Percentiles rank a stretch among this genome's conserved stretches.
Evolutionary conservation across 2,113 vertebrate genomes (phyloP).

Genomic region (Lophotis ruficrista): DNA sequence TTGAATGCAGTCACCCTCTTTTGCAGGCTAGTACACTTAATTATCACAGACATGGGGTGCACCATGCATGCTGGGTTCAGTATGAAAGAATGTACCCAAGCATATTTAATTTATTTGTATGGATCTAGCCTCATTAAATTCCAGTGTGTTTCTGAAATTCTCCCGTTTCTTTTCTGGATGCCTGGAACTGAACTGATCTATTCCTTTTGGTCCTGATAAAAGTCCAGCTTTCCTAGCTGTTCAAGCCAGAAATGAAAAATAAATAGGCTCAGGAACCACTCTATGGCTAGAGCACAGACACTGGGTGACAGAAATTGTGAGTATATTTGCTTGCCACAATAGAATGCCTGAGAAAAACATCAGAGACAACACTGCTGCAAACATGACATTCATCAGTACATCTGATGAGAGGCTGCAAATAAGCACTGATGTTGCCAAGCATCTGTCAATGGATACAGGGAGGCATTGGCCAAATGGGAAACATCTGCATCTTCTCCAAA

Average conservation of each 20-base stretch:
- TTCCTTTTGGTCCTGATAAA: conserved; percentile 8
- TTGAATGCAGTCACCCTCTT: neutral
- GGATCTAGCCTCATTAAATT: neutral
- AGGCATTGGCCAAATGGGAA: neutral
- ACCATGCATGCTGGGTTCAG: neutral
- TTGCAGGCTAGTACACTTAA: neutral
- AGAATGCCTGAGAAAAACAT: neutral
- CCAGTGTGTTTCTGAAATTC: neutral
- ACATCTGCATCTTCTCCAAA: conserved; percentile 29
- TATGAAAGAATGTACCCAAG: neutral
- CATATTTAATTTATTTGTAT: neutral
- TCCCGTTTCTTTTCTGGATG: neutral
- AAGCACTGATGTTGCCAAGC: neutral
- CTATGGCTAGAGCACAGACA: neutral
- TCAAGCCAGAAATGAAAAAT: neutral
- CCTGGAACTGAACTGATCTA: neutral
- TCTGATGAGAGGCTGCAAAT: conserved; percentile 30
- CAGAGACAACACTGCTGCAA: neutral
- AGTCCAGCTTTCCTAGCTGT: neutral
- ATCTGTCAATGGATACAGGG: neutral
- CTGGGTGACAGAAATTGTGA: neutral
- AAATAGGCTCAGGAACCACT: neutral
- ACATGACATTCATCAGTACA: neutral
- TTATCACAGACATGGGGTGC: neutral
- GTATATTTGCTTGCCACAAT: neutral